Conservation (phyloP, 2,888 invertebrate species). For the Machimus atricapillus region DNA sequence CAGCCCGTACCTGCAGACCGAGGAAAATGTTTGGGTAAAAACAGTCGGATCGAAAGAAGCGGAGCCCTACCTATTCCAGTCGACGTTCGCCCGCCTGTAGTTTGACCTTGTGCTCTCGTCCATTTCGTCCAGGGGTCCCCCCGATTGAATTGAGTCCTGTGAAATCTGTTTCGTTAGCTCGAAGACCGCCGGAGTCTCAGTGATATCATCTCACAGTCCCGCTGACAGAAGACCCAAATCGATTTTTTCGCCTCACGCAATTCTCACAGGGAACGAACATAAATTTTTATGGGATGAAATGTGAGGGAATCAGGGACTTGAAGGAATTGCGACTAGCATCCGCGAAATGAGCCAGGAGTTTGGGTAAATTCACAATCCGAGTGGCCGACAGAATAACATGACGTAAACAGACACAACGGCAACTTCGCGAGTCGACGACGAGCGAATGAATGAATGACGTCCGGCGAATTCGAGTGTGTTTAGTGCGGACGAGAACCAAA, state of each 20-base stretch:
- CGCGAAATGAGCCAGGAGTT: neutral
- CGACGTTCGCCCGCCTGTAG: slow-evolving; percentile 53
- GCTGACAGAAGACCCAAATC: slow-evolving; percentile 17
- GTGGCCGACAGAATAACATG: neutral
- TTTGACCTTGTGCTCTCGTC: slow-evolving; percentile 25
- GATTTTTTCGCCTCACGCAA: slow-evolving; percentile 30
- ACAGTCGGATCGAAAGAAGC: slow-evolving; percentile 41
- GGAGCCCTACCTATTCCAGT: slow-evolving; percentile 58
- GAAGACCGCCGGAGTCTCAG: neutral
- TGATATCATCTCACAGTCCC: slow-evolving; percentile 27
- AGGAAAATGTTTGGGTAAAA: neutral
- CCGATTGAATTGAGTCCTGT: neutral
- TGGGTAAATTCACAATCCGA: neutral
- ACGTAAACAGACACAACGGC: slow-evolving; percentile 1
- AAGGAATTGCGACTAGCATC: neutral
- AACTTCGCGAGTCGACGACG: neutral
- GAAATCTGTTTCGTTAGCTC: neutral
- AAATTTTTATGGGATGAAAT: neutral
- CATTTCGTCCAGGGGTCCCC: neutral
- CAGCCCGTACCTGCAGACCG: slow-evolving; percentile 55
- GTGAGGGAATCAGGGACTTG: neutral
- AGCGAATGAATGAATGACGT: neutral
- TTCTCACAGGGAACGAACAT: neutral
- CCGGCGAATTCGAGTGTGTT: neutral
- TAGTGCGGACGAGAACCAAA: neutral